These are phyloP conservation scores for Mimas tiliae DNA, from an alignment of 2,888 invertebrate species.

Conservation along the genomic window DNA sequence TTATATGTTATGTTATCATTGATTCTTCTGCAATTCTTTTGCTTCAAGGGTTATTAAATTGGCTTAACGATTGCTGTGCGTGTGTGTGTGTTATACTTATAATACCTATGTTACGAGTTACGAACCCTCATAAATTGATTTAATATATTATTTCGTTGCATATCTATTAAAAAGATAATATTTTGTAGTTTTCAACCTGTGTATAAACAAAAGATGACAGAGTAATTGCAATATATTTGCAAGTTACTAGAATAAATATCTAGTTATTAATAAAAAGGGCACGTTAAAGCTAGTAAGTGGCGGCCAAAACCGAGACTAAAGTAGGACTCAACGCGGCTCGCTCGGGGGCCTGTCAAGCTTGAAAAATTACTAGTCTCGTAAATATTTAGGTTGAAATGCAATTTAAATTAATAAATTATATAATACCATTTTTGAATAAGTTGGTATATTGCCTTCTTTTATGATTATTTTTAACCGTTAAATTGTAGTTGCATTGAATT, in stretches of 20 bases:
- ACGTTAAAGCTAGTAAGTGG: slow-evolving; percentile 28
- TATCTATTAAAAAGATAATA: slow-evolving; percentile 1
- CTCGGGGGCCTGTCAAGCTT: slow-evolving; percentile 64
- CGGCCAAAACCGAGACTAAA: slow-evolving; percentile 37
- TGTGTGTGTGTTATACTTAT: too few species aligned
- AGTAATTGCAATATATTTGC: slow-evolving; percentile 3
- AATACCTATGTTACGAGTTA: neutral
- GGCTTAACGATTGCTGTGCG: too few species aligned
- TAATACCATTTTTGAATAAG: neutral
- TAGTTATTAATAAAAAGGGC: slow-evolving; percentile 17
- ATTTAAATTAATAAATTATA: slow-evolving; percentile 38
- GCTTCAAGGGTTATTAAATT: too few species aligned
- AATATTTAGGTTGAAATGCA: slow-evolving; percentile 75
- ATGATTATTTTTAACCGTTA: neutral
- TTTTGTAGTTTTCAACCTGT: neutral
- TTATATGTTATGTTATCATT: too few species aligned
- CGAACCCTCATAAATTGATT: neutral
- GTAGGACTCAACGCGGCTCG: slow-evolving; percentile 49
- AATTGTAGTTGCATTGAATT: too few species aligned
- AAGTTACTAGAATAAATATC: slow-evolving; percentile 24
- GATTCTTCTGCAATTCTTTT: too few species aligned
- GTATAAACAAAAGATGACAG: slow-evolving; percentile 12
- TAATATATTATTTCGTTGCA: neutral
- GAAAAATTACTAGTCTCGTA: slow-evolving; percentile 75
- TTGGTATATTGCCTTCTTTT: neutral